These are phyloP conservation scores for Triops longicaudatus DNA, from an alignment of 1,140 invertebrate species.

Conservation along the genomic window DNA sequence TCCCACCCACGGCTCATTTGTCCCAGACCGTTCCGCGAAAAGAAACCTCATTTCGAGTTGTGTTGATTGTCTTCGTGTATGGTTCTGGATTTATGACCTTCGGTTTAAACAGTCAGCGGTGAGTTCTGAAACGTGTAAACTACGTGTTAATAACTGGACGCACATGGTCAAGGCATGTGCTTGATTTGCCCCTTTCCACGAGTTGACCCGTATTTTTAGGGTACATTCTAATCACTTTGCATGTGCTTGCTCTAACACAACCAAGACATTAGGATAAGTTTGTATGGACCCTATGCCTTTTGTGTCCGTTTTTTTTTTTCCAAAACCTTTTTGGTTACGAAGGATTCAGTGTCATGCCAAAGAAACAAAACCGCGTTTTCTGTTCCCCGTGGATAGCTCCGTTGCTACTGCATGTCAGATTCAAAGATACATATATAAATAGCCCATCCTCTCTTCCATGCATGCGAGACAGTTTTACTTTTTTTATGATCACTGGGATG, in stretches of 20 bases:
- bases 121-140: not conserved
- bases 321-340: not conserved
- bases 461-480: not conserved
- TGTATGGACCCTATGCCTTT: not conserved
- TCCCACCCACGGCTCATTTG: not conserved
- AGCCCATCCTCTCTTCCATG: too few relatives aligned
- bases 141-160: not conserved
- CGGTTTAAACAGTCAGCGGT: not conserved
- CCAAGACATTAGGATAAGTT: not conserved
- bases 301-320: not conserved
- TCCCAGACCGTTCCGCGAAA: not conserved
- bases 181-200: not conserved
- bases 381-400: not conserved
- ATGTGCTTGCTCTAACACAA: not conserved
- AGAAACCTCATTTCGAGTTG: not conserved
- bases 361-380: not conserved
- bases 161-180: slow-evolving; percentile 14
- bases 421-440: not conserved
- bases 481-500: not conserved
- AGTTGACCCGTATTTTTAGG: not conserved
- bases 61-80: too few relatives aligned
- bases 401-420: not conserved
- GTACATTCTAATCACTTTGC: not conserved
- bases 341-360: not conserved
- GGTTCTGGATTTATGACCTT: too few relatives aligned